Percentiles rank a stretch among this genome's conserved stretches.
Evolutionary conservation across 2,888 invertebrate species (phyloP).

Genomic region (Erannis defoliaria): DNA sequence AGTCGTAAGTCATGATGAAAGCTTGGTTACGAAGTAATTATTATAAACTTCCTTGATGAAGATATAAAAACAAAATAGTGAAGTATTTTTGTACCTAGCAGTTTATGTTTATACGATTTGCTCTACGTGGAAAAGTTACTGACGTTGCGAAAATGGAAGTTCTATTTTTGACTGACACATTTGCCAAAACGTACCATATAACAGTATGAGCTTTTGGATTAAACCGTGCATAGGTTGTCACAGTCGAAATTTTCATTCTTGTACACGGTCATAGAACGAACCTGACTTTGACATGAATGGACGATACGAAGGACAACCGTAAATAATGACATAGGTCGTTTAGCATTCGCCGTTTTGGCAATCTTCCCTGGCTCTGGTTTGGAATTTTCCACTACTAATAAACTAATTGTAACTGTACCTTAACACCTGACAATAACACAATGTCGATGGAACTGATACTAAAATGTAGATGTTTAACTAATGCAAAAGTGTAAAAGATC

Average conservation of each 20-base stretch:
- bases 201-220: too few relatives aligned
- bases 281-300: constrained; percentile 31
- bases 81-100: too few relatives aligned
- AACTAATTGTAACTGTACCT: constrained; percentile 14
- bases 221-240: neutral
- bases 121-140: too few relatives aligned
- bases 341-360: constrained; percentile 45
- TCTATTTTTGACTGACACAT: too few relatives aligned
- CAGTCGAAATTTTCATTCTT: neutral
- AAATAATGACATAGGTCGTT: constrained; percentile 34
- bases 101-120: too few relatives aligned
- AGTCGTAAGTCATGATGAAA: neutral
- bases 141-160: too few relatives aligned
- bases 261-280: neutral
- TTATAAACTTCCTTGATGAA: too few relatives aligned
- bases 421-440: constrained; percentile 17
- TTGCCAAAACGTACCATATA: too few relatives aligned
- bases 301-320: constrained; percentile 29
- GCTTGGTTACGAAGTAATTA: neutral
- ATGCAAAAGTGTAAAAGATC: neutral
- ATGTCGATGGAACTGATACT: neutral
- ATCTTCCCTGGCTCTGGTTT: constrained; percentile 41
- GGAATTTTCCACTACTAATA: constrained; percentile 37
- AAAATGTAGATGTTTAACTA: neutral
- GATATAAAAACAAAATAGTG: too few relatives aligned